Percentiles rank a stretch among this genome's conserved stretches.
Evolutionary conservation across 2,113 vertebrate genomes (phyloP).

Genomic region (Salvelinus alpinus): DNA sequence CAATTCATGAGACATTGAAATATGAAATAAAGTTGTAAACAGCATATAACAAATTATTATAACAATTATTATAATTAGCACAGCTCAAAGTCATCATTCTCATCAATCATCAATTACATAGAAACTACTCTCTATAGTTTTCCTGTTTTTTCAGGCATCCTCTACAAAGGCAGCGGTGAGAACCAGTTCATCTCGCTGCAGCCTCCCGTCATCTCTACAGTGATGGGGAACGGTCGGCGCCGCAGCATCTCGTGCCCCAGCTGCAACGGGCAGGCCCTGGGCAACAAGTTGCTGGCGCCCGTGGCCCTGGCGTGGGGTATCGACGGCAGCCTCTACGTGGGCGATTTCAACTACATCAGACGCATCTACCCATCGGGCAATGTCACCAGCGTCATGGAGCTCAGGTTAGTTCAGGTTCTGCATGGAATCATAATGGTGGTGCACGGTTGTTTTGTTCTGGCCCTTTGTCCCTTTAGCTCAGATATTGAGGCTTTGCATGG

Average conservation of each 20-base stretch:
- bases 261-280: constrained; percentile 95
- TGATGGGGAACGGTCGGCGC: constrained; percentile 95
- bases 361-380: constrained; percentile 95
- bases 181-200: constrained; percentile 97
- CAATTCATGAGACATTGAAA: too few relatives aligned
- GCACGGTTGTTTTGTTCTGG: too few relatives aligned
- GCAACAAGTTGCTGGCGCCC: constrained; percentile 96
- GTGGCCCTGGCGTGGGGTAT: constrained; percentile 93
- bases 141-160: constrained; percentile 79
- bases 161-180: constrained; percentile 97
- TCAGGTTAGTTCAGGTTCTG: constrained; percentile 79
- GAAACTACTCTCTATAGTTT: constrained; percentile 8
- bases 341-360: constrained; percentile 98
- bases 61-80: too few relatives aligned
- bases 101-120: background rate
- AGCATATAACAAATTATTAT: too few relatives aligned
- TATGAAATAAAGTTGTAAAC: too few relatives aligned
- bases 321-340: constrained; percentile 94
- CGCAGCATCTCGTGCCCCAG: constrained; percentile 98
- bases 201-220: constrained; percentile 91
- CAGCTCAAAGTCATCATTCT: background rate
- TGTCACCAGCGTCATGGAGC: constrained; percentile 94
- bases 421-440: background rate
- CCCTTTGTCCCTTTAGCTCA: too few relatives aligned
- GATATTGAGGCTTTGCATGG: too few relatives aligned